Evolutionary conservation across 2,113 vertebrate genomes (phyloP), one percentile per base, ranked within the genome.

Genomic region (Spilogale gracilis): DNA sequence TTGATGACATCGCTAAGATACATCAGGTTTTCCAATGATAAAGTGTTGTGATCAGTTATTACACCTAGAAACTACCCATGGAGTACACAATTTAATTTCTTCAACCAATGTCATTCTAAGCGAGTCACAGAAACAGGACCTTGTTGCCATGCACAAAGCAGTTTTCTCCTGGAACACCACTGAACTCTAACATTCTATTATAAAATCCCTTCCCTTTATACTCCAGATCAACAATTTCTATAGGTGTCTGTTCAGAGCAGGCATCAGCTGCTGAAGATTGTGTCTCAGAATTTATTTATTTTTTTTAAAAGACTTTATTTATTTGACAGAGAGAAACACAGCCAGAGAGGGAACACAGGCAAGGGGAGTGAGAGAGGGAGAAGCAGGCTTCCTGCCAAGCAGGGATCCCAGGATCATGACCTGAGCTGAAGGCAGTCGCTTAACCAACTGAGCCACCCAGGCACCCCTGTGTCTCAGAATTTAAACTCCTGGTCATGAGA

Each of bases 111-210:
- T 13, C 18, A 45, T 18, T 25, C 18, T 12, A 21, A 58, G 27
- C 71, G 1, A 50, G 4, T 38, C 23, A 18, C 1, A 69, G 52
- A 63, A 63, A 12, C 6, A 78, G 12, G 16, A 14, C 4, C 20
- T 12, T 56, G 69, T 67, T 25, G 27, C 8, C 11, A 38, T 25
- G 23, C 3, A 38, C 3, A 67, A 76, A 32, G 23, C 5, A 38
- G 5, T 6, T 48, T 12, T 45, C 45, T 3, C 8, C 45, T 12
- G 0, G 11, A 10, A 32, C 2, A 54, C 9, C 21, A 50, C 5
- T 18, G 21, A 78, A 9, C 17, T 78, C 60, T 13, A 12, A 6
- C 6, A 54, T 32, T 63, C 6, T 38, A n/a, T 6, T 30, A 11
- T 56, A 56, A 96, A 83, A 61, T 9, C 6, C 4, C 30, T 9